Conservation (phyloP, 2,888 invertebrate species). For the Phragmatobia fuliginosa region DNA sequence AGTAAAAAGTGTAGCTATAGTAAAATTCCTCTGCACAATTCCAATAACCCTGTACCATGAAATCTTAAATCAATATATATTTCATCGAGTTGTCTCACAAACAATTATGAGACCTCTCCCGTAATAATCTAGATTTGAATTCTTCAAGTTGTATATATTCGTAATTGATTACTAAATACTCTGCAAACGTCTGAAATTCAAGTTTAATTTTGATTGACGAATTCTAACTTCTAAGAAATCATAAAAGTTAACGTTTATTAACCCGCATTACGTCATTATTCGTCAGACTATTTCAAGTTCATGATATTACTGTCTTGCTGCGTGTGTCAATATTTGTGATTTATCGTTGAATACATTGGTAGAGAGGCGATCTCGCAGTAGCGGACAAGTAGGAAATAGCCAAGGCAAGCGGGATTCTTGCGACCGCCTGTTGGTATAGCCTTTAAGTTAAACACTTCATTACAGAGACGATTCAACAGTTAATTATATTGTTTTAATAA, state of each 20-base stretch:
- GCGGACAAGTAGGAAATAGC: slow-evolving; percentile 79
- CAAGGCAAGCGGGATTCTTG: slow-evolving; percentile 83
- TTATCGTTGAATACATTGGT: slow-evolving; percentile 40
- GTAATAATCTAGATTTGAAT: neutral
- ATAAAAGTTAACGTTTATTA: neutral
- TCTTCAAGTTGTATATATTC: neutral
- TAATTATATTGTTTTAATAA: slow-evolving; percentile 15
- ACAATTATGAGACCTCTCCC: neutral
- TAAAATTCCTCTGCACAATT: slow-evolving; percentile 45
- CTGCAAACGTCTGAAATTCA: neutral
- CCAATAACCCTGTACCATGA: slow-evolving; percentile 45
- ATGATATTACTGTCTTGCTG: neutral
- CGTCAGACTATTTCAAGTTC: slow-evolving; percentile 7
- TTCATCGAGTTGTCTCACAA: neutral
- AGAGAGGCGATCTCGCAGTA: slow-evolving; percentile 49
- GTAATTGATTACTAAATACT: neutral
- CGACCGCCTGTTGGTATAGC: slow-evolving; percentile 64
- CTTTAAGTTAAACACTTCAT: slow-evolving; percentile 51
- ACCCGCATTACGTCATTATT: slow-evolving; percentile 2
- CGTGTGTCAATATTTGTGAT: slow-evolving; percentile 10
- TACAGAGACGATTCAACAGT: slow-evolving; percentile 20
- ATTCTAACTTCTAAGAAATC: neutral
- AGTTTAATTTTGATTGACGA: neutral
- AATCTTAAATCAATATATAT: neutral
- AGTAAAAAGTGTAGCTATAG: slow-evolving; percentile 25